These are phyloP conservation scores for Zapus hudsonius DNA, from an alignment of 2,113 vertebrate species.

Conservation along the genomic window DNA sequence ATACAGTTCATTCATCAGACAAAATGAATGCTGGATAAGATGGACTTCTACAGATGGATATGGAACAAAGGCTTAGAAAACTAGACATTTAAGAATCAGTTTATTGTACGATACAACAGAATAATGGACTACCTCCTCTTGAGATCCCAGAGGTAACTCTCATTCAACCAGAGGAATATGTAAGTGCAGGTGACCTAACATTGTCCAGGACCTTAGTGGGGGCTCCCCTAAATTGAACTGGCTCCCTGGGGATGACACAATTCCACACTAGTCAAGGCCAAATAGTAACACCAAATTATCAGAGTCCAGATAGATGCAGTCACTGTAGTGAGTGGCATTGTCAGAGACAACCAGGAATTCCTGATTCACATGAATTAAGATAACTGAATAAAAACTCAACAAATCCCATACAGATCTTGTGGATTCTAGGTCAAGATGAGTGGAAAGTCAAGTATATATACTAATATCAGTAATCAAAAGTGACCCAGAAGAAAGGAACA, in stretches of 20 bases:
- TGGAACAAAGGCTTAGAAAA: slow-evolving; percentile 3
- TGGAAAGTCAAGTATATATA: background rate
- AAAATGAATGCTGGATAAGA: background rate
- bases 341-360: background rate
- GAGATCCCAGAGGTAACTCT: background rate
- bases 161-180: background rate
- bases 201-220: background rate
- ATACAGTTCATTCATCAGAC: background rate
- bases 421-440: background rate
- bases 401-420: background rate
- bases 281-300: background rate
- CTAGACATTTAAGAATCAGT: background rate
- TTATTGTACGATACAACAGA: background rate
- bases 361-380: background rate
- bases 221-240: accelerated
- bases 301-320: background rate
- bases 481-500: background rate
- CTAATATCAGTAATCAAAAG: background rate
- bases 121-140: background rate
- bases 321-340: background rate
- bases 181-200: background rate
- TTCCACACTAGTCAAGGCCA: background rate
- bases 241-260: background rate
- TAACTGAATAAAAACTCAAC: no score
- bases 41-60: background rate